Base-by-base conservation (phyloP, 2,797 vertebrate genomes). In the Lacerta agilis region DNA sequence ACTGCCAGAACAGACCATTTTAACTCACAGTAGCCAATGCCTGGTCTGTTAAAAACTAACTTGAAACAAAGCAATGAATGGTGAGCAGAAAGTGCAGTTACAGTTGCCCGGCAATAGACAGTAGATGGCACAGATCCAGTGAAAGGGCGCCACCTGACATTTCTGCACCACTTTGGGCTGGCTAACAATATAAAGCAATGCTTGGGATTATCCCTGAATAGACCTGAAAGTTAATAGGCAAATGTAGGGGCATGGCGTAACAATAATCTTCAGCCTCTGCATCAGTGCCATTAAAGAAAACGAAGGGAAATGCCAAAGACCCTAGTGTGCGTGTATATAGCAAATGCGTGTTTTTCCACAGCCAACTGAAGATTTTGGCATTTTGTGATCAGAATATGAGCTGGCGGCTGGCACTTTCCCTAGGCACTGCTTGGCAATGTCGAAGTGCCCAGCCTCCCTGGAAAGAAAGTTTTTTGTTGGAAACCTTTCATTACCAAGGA, bases 321-420 rank as follows among this genome's bases (percentile, higher is more conserved):
- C 18, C 73, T 85, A 73, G 58, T 79, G 82, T 91, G 86, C 81
- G 93, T 75, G 82, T 73, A 90, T 85, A 83, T 89, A 88, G 84
- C 79, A 81, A 83, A 85, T 88, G 76, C 90, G 43, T 90, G 90
- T 92, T 84, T 80, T 92, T 92, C 89, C 88, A 90, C 79, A 76
- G 83, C 72, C 84, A 83, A 64, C 83, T 86, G 43, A 92, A 94
- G 69, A 84, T 92, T 94, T 88, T 84, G 79, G 83, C 73, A 87
- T 92, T 95, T 96, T 94, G 93, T 96, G 91, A 93, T 88, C 87
- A 81, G n/a, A 89, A 87, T 87, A 94, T 91, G 91, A 95, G 86
- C 91, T 87, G 93, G 92, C 92, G 71, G 86, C 94, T 95, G 95
- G 95, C 80, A 94, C 83, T 94, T 92, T 86, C 88, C 90, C 92